phyloP scores from a whole-genome alignment of 2,888 invertebrate genomes.

The Bellardia bayeri region DNA sequence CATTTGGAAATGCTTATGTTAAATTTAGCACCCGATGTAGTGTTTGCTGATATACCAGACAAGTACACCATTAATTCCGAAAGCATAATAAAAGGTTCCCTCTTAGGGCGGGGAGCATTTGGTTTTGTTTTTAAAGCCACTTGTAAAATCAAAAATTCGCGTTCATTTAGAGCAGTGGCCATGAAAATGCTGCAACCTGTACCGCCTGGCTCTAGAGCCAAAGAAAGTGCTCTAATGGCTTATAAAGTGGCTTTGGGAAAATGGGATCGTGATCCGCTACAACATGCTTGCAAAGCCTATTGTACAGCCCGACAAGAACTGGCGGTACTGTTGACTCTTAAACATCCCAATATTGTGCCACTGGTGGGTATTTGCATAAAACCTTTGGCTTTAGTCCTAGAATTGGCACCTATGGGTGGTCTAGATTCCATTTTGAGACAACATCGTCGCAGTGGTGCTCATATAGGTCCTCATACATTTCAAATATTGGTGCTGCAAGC shows the following conservation, averaged over 20 bases:
- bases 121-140: slow-evolving; percentile 96
- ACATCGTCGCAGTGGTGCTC: slow-evolving; percentile 93
- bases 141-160: slow-evolving; percentile 87
- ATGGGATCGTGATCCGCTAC: slow-evolving; percentile 96
- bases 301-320: slow-evolving; percentile 98
- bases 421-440: slow-evolving; percentile 93
- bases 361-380: slow-evolving; percentile 95
- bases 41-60: slow-evolving; percentile 95
- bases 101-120: slow-evolving; percentile 98
- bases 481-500: slow-evolving; percentile 95
- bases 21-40: slow-evolving; percentile 96
- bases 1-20: slow-evolving; percentile 91
- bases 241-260: slow-evolving; percentile 90
- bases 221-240: slow-evolving; percentile 84
- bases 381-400: slow-evolving; percentile 94
- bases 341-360: slow-evolving; percentile 96
- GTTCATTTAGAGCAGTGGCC: slow-evolving; percentile 90
- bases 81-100: slow-evolving; percentile 89
- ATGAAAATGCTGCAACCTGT: slow-evolving; percentile 98
- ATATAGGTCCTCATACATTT: slow-evolving; percentile 91
- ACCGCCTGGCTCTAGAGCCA: slow-evolving; percentile 88
- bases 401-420: slow-evolving; percentile 95
- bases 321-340: slow-evolving; percentile 92
- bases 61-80: slow-evolving; percentile 92
- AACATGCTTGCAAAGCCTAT: slow-evolving; percentile 97